Conservation (phyloP, 2,797 vertebrate genomes). For the Remorina albescens region DNA sequence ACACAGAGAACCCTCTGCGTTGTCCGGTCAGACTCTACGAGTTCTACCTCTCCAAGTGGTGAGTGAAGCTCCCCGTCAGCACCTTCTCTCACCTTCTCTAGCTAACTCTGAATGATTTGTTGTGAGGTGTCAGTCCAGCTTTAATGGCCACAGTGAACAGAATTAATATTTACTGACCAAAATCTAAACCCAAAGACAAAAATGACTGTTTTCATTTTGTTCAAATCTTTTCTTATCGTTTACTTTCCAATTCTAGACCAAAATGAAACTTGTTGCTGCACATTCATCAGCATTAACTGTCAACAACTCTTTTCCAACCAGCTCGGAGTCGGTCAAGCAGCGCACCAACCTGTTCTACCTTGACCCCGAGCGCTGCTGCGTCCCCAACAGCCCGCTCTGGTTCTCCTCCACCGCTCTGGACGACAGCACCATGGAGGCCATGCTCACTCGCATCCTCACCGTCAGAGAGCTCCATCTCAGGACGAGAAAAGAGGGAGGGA, state of each 20-base stretch:
- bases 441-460: constrained; percentile 95
- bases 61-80: constrained; percentile 43
- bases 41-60: constrained; percentile 99
- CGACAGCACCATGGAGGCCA: constrained; percentile 92
- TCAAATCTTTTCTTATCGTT: no score
- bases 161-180: no score
- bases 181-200: no score
- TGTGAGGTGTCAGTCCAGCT: no score
- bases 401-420: constrained; percentile 94
- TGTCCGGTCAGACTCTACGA: constrained; percentile 97
- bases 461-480: constrained; percentile 92
- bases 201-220: no score
- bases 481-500: not conserved
- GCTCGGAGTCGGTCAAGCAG: constrained; percentile 96
- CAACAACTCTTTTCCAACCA: constrained; percentile 76
- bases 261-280: not conserved
- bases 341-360: constrained; percentile 97
- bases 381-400: constrained; percentile 99
- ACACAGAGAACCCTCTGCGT: constrained; percentile 93
- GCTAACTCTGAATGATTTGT: no score
- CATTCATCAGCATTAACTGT: not conserved
- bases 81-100: not conserved
- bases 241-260: not conserved
- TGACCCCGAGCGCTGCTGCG: constrained; percentile 95
- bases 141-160: no score